These are phyloP conservation scores for Anoura caudifer DNA, from an alignment of 2,113 vertebrate species.

Conservation along the genomic window DNA sequence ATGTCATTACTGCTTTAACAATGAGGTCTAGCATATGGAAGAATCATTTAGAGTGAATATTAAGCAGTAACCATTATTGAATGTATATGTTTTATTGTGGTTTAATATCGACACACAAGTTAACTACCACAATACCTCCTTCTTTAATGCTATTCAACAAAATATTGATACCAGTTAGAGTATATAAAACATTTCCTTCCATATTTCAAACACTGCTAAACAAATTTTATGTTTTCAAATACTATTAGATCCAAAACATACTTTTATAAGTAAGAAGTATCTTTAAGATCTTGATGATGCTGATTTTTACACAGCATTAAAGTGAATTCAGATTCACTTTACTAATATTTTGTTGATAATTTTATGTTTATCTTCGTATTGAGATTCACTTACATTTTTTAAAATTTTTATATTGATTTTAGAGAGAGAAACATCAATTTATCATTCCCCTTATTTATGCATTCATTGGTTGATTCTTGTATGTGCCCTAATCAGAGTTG, in stretches of 20 bases:
- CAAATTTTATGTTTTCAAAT: neutral
- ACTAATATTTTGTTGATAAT: neutral
- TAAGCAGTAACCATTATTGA: neutral
- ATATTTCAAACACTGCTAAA: neutral
- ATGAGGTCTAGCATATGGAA: neutral
- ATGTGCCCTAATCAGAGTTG: neutral
- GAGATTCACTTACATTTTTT: neutral
- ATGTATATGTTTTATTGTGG: neutral
- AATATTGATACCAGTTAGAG: neutral
- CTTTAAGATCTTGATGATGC: neutral
- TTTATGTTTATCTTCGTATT: neutral
- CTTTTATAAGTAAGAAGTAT: neutral
- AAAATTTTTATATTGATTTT: neutral
- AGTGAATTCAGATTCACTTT: too few species aligned
- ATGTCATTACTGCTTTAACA: neutral
- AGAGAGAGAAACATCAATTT: neutral
- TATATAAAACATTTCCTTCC: neutral
- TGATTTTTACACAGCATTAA: neutral
- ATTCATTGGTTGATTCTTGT: neutral
- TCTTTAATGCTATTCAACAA: neutral
- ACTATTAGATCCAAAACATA: neutral
- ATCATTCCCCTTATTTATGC: neutral
- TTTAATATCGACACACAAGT: neutral
- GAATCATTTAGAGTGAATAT: neutral
- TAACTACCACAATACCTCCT: neutral